phyloP scores from a whole-genome alignment of 2,888 invertebrate species.

The Yponomeuta malinellus region DNA sequence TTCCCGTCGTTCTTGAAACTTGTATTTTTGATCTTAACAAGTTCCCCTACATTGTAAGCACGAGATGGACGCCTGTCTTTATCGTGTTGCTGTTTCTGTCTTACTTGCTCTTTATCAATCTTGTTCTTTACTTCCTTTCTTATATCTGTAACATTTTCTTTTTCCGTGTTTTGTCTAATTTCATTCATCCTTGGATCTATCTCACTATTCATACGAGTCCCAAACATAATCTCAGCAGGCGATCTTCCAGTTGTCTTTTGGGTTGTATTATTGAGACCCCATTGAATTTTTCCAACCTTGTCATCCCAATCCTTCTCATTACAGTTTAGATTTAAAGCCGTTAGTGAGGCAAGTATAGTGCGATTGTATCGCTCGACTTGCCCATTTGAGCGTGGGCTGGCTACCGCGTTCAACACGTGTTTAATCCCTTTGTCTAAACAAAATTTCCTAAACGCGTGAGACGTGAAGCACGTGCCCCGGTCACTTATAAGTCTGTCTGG shows the following conservation, averaged over 20 bases:
- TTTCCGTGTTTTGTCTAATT: not conserved
- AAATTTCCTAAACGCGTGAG: slow-evolving; percentile 17
- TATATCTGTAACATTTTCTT: not conserved
- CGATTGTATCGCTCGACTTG: slow-evolving; percentile 13
- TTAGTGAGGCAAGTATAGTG: slow-evolving; percentile 11
- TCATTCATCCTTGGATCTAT: slow-evolving; percentile 1
- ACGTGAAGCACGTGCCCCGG: slow-evolving; percentile 21
- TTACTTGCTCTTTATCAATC: slow-evolving; percentile 12
- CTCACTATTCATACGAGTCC: slow-evolving; percentile 1
- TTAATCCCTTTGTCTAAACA: slow-evolving; percentile 19
- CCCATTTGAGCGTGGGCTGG: slow-evolving; percentile 18
- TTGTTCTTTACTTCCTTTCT: slow-evolving; percentile 8
- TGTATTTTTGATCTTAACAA: not conserved
- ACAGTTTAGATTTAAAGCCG: not conserved
- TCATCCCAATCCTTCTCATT: slow-evolving; percentile 13
- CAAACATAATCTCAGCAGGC: slow-evolving; percentile 13
- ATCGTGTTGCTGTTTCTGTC: slow-evolving; percentile 8
- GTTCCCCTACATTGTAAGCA: slow-evolving; percentile 1
- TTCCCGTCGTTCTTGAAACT: slow-evolving; percentile 6
- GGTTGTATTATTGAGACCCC: slow-evolving; percentile 13
- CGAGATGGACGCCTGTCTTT: not conserved
- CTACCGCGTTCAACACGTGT: slow-evolving; percentile 21
- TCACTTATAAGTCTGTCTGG: slow-evolving; percentile 23
- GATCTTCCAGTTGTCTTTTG: slow-evolving; percentile 13
- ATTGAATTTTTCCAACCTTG: slow-evolving; percentile 11